These are phyloP conservation scores for Caligus rogercresseyi DNA, from an alignment of 1,140 invertebrate genomes.

Conservation along the genomic window DNA sequence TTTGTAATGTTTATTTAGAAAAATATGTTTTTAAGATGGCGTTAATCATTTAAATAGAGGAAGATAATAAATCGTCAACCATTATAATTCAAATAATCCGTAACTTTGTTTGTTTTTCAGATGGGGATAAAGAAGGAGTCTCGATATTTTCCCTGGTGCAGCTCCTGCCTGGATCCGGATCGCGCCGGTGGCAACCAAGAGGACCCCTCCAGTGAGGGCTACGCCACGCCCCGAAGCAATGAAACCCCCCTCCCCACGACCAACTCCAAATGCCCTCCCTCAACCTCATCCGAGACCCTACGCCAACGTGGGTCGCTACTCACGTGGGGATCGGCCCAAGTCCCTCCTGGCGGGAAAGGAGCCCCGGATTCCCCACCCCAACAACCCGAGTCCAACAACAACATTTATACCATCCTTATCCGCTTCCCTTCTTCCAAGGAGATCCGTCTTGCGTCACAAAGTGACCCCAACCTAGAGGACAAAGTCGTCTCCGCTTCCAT, in stretches of 20 bases:
- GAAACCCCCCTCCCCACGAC: slow-evolving; percentile 62
- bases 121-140: background rate
- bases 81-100: too few species aligned
- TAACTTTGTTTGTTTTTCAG: slow-evolving; percentile 2
- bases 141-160: slow-evolving; percentile 25
- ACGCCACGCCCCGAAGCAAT: slow-evolving; percentile 53
- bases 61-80: too few species aligned
- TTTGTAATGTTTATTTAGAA: too few species aligned
- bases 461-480: background rate
- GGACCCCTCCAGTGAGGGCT: slow-evolving; percentile 26
- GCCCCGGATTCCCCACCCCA: slow-evolving; percentile 27
- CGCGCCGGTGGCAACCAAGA: slow-evolving; percentile 24
- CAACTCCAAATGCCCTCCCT: slow-evolving; percentile 58
- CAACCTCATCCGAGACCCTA: slow-evolving; percentile 36
- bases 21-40: too few species aligned
- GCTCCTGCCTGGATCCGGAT: slow-evolving; percentile 27
- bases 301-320: slow-evolving; percentile 25
- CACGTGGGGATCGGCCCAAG: background rate
- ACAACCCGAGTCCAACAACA: background rate
- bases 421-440: slow-evolving; percentile 1
- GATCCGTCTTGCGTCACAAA: background rate
- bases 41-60: too few species aligned
- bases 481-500: background rate
- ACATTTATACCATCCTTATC: slow-evolving; percentile 13
- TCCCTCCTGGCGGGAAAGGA: slow-evolving; percentile 28